A percentile compares a stretch with the other conserved stretches of the same genome.
These are phyloP conservation scores for Petrolisthes cinctipes DNA, from an alignment of 2,888 invertebrate species.

Conservation along the genomic window DNA sequence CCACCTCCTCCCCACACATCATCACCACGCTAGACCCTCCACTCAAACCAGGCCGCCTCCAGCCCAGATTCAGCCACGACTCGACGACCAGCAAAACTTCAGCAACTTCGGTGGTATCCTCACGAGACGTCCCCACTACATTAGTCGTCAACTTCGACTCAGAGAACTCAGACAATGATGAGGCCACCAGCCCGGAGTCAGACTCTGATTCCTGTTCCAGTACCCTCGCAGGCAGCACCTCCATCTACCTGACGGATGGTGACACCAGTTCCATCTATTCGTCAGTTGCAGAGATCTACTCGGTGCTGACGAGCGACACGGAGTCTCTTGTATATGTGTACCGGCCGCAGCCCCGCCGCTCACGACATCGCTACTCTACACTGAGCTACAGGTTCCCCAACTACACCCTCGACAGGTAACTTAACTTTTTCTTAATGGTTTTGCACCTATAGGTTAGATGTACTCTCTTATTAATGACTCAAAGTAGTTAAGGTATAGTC, in stretches of 20 bases:
- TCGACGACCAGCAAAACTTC: background rate
- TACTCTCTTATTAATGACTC: too few species aligned
- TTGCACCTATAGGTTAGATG: too few species aligned
- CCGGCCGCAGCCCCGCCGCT: conserved; percentile 33
- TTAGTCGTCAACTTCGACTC: conserved; percentile 53
- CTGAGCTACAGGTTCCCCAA: conserved; percentile 37
- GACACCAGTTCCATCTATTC: conserved; percentile 52
- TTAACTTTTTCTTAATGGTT: too few species aligned
- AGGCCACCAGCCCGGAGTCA: background rate
- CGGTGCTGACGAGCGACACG: conserved; percentile 32
- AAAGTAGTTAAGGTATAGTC: too few species aligned
- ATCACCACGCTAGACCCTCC: conserved; percentile 50
- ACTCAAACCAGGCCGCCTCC: background rate
- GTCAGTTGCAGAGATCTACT: conserved; percentile 45
- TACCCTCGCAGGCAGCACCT: conserved; percentile 14
- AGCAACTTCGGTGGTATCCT: background rate
- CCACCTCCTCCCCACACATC: conserved; percentile 29
- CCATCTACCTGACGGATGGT: conserved; percentile 48
- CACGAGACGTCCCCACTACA: conserved; percentile 19
- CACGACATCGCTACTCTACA: conserved; percentile 10
- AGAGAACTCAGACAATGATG: conserved; percentile 29
- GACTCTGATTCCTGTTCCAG: background rate
- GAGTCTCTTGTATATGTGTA: conserved; percentile 56
- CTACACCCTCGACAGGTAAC: too few species aligned
- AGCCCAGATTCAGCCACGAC: background rate